Percentiles rank a stretch among this genome's conserved stretches.
phyloP scores from a whole-genome alignment of 1,140 invertebrate genomes.

The Sweltsa coloradensis region DNA sequence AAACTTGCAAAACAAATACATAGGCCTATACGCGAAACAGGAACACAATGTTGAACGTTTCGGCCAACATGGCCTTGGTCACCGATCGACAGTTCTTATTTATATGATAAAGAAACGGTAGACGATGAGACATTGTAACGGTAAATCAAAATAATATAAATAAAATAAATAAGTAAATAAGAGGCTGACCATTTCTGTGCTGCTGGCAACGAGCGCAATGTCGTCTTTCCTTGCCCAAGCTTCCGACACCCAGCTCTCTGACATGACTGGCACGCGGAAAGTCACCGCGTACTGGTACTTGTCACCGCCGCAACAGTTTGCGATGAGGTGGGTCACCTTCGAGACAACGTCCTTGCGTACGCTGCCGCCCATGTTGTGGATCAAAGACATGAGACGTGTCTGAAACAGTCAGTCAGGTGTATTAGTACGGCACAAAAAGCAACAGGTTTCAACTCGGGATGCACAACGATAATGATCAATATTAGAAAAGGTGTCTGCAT shows the following conservation, averaged over 20 bases:
- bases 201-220: constrained; percentile 47
- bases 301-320: constrained; percentile 70
- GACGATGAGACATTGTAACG: too few relatives aligned
- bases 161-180: too few relatives aligned
- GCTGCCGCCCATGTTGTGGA: constrained; percentile 91
- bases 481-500: not conserved
- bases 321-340: constrained; percentile 86
- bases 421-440: constrained; percentile 14
- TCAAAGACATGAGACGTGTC: constrained; percentile 69
- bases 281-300: constrained; percentile 79
- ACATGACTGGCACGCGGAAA: constrained; percentile 79
- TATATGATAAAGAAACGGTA: too few relatives aligned
- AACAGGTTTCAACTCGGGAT: not conserved
- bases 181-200: constrained; percentile 59
- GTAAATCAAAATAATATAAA: too few relatives aligned
- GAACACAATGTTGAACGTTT: too few relatives aligned
- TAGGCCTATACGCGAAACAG: too few relatives aligned
- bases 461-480: not conserved
- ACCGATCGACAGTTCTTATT: too few relatives aligned
- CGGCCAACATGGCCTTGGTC: too few relatives aligned
- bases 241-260: constrained; percentile 71
- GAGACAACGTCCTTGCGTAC: constrained; percentile 76
- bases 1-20: too few relatives aligned
- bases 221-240: constrained; percentile 71
- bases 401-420: constrained; percentile 40